Base-by-base conservation (phyloP, 1,140 invertebrate genomes). In the Pseudomyrmex dendroicus region DNA sequence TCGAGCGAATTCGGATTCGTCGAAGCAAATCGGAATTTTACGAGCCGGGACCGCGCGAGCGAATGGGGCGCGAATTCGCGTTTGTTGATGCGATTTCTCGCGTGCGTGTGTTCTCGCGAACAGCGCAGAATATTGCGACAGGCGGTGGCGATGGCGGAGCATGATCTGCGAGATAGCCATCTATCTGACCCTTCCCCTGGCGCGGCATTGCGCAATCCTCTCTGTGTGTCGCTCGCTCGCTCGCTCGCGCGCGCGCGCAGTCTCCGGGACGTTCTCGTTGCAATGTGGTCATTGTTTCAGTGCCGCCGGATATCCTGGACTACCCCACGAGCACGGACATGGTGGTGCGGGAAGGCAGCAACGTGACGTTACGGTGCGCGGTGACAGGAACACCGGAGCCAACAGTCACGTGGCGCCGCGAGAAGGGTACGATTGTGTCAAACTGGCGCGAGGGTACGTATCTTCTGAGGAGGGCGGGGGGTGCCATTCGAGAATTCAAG, bases 261-360 rank as follows among this genome's bases (percentile, higher is more conserved):
- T n/a, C 44, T 78, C 59, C 17, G 82, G 73, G 54, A 77, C 50
- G 44, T 57, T 63, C 72, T 80, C 80, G 50, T 66, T 63, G 82
- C 84, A 85, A 78, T 85, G 83, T 85, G 70, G 66, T 82, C 66
- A 82, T 91, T 90, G 93, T 95, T 96, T 86, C 95, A 98, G 98
- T 98, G 84, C 98, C 98, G 67, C 98, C 98, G 84, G 97, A 98
- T 95, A 98, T 98, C 92, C 95, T 98, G 92, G 97, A 98, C 94
- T 96, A 97, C 86, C 96, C 97, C 54, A 98, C 98, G 25, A 98
- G 97, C 91, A 96, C 97, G 54, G 98, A 98, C 93, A 97, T 98
- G 95, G 96, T 97, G 59, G 97, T 98, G 67, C 95, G 97, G 46
- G 98, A 98, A 94, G 97, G 97, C 52, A 96, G 96, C 83, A 98